A percentile compares a stretch with the other conserved stretches of the same genome.
Conservation (phyloP, 2,797 vertebrate species). For the Characodon lateralis region DNA sequence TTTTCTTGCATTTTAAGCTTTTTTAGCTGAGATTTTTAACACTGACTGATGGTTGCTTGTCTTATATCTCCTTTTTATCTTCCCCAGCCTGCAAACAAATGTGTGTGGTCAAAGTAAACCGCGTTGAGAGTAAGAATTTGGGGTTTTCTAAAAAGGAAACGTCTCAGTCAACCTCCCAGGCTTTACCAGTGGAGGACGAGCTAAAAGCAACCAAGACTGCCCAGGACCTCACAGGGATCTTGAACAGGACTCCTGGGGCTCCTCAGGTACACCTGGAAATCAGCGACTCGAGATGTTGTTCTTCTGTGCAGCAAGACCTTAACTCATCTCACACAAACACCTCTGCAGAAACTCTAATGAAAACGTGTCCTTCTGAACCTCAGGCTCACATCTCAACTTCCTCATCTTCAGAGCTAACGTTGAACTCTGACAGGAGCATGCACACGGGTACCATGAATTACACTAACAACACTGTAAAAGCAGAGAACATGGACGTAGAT, state of each 20-base stretch:
- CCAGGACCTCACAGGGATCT: slow-evolving; percentile 46
- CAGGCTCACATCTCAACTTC: slow-evolving; percentile 26
- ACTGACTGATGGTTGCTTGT: slow-evolving; percentile 2
- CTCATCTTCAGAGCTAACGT: slow-evolving; percentile 30
- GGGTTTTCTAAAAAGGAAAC: slow-evolving; percentile 52
- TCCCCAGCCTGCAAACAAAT: slow-evolving; percentile 79
- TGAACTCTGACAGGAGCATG: slow-evolving; percentile 41
- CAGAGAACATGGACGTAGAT: slow-evolving; percentile 39
- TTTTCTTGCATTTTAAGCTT: neutral
- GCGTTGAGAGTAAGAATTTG: slow-evolving; percentile 74
- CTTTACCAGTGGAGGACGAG: slow-evolving; percentile 44
- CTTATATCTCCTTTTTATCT: slow-evolving; percentile 6
- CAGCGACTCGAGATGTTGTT: slow-evolving; percentile 41
- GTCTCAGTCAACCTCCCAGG: slow-evolving; percentile 27
- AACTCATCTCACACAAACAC: slow-evolving; percentile 41
- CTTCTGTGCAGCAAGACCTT: slow-evolving; percentile 46
- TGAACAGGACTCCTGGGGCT: slow-evolving; percentile 24
- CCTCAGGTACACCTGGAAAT: slow-evolving; percentile 30
- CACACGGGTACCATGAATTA: slow-evolving; percentile 28
- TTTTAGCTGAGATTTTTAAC: neutral
- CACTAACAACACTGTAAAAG: slow-evolving; percentile 38
- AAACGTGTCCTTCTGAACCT: slow-evolving; percentile 32
- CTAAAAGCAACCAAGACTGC: slow-evolving; percentile 31
- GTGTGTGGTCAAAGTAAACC: slow-evolving; percentile 83
- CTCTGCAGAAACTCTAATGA: slow-evolving; percentile 32